Conservation (phyloP, 2,113 vertebrate genomes). For the Martes martes region DNA sequence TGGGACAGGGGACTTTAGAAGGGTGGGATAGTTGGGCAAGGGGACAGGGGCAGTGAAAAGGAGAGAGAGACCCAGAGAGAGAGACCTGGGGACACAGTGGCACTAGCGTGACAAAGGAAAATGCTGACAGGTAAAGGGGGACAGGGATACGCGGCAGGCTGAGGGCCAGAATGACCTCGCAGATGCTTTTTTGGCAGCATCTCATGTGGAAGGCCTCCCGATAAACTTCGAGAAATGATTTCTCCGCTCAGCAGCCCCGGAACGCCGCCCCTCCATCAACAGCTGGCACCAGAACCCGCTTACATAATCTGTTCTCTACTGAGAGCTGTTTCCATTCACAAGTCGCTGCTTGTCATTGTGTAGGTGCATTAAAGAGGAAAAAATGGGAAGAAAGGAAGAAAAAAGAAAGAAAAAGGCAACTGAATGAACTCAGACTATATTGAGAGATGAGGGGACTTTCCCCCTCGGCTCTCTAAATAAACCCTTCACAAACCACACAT, state of each 20-base stretch:
- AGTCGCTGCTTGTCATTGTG: conserved; percentile 51
- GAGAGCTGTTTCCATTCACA: conserved; percentile 62
- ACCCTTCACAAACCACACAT: conserved; percentile 45
- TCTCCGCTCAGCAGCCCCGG: neutral
- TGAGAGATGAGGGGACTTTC: neutral
- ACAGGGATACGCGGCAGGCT: neutral
- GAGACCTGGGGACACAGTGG: neutral
- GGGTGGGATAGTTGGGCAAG: no score
- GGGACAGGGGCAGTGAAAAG: accelerated
- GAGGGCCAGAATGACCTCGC: neutral
- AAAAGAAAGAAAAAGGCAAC: neutral
- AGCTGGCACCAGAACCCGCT: conserved; percentile 32
- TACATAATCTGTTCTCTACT: neutral
- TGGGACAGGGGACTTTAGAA: neutral
- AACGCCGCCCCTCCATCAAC: neutral
- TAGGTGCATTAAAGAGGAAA: neutral
- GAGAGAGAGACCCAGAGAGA: neutral
- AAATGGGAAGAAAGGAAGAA: no score
- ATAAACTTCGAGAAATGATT: neutral
- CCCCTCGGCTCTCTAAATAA: conserved; percentile 38
- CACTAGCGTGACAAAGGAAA: neutral
- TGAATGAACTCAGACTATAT: conserved; percentile 46
- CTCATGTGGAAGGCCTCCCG: accelerated
- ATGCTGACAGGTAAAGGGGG: no score
- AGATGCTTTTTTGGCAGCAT: neutral